phyloP scores from a whole-genome alignment of 2,797 vertebrate genomes.

The Loris lydekkerianus region DNA sequence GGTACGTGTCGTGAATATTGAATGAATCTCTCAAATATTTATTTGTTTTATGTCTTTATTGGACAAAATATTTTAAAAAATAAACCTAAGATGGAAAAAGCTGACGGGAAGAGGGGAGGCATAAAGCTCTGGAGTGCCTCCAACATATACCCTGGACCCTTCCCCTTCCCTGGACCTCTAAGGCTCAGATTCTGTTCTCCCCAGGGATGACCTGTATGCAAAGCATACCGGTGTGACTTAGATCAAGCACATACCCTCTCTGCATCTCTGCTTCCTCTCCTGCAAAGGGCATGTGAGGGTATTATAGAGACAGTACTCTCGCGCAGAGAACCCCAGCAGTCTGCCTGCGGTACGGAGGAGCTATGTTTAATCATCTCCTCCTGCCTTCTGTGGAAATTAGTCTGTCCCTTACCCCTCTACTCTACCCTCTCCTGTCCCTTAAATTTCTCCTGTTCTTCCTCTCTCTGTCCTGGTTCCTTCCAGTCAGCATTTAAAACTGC shows the following conservation, averaged over 20 bases:
- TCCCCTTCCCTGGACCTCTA: not conserved
- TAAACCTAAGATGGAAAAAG: not conserved
- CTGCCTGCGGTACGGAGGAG: not conserved
- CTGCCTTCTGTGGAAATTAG: not conserved
- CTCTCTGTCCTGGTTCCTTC: not conserved
- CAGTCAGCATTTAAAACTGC: not conserved
- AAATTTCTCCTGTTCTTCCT: not conserved
- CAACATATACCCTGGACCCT: not conserved
- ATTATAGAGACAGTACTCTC: not conserved
- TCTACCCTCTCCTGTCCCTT: not conserved
- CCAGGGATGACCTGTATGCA: not conserved
- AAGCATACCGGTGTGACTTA: not conserved
- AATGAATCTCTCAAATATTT: constrained; percentile 33
- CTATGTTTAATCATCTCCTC: not conserved
- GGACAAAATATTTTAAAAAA: constrained; percentile 43
- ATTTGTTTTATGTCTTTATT: constrained; percentile 35
- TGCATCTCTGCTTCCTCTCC: not conserved
- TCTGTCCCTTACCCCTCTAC: not conserved
- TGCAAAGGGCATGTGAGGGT: not conserved
- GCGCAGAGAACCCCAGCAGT: not conserved
- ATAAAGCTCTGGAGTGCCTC: not conserved
- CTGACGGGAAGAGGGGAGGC: not conserved
- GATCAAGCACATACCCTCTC: not conserved
- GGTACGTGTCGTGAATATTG: not conserved
- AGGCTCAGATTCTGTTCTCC: not conserved